Base-by-base conservation (phyloP, 2,113 vertebrate species). In the Catharus bicknelli region DNA sequence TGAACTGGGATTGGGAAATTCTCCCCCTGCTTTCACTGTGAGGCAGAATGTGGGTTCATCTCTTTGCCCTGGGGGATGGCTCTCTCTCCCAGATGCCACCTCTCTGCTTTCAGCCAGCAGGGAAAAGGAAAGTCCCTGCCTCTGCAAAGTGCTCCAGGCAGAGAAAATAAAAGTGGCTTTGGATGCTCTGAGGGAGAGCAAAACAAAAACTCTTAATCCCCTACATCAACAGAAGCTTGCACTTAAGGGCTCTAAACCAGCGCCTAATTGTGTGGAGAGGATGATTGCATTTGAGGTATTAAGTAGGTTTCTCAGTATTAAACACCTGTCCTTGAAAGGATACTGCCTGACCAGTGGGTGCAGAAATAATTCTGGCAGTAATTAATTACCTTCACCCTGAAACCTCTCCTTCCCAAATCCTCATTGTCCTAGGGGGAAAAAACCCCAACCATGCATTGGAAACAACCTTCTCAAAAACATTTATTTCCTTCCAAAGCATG, bases 281-380 rank as follows among this genome's bases (percentile, higher is more conserved):
- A n/a, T n/a, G n/a, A 89, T 83, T 95, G 82, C 25, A 19, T 92
- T 85, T 74, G 40, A 85, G 50, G 47, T 38, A 34, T 79, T 89
- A 87, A 93, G 34, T 59, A 6, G 20, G 6, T 73, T 87, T 42
- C 67, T 84, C 61, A 6, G 34, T 79, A 72, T 86, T 82, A 85
- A 96, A 90, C 69, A 91, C 69, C 54, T 88, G 83, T 30, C 82
- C 74, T 95, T 93, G 87, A 87, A 93, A 91, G 51, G 62, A 76
- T 64, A 15, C 21, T 84, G 88, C n/a, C 62, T 83, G 50, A 72
- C 51, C 62, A 15, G 36, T 32, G 70, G 21, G 19, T 51, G 26
- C 36, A 72, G 77, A 64, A 94, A 64, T 75, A 62, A 84, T 69
- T 32, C 74, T 69, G 77, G 11, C 1, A 9, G 54, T 50, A 84